A percentile compares a stretch with the other conserved stretches of the same genome.
phyloP scores from a whole-genome alignment of 2,888 invertebrate species.

The Drosophila barbarae region DNA sequence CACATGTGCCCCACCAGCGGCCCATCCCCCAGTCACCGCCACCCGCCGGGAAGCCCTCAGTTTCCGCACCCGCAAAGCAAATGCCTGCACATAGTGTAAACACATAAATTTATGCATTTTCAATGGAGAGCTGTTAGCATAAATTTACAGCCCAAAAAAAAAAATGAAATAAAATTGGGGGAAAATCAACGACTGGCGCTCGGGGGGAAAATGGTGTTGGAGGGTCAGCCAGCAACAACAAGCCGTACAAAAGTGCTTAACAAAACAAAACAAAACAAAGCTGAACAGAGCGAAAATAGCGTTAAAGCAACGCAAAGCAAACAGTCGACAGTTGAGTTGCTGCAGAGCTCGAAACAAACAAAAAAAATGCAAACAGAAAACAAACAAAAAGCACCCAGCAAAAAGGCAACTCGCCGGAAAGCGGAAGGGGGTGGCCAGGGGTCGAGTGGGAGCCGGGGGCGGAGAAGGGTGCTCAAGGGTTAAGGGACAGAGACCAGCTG shows the following conservation, averaged over 20 bases:
- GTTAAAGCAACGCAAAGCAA: constrained; percentile 70
- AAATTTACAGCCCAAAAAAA: constrained; percentile 64
- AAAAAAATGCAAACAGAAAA: constrained; percentile 52
- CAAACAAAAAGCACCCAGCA: constrained; percentile 61
- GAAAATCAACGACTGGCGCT: constrained; percentile 30
- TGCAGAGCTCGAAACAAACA: constrained; percentile 38
- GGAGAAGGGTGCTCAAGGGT: background rate
- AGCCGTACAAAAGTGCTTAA: constrained; percentile 50
- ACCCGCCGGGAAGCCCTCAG: constrained; percentile 10
- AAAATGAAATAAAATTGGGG: constrained; percentile 16
- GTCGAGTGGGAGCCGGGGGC: constrained; percentile 23
- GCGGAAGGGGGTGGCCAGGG: constrained; percentile 23
- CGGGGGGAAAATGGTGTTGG: constrained; percentile 38
- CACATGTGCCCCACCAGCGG: constrained; percentile 53
- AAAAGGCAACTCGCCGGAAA: constrained; percentile 58
- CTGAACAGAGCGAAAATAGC: constrained; percentile 61
- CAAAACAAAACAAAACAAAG: constrained; percentile 61
- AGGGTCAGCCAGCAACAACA: constrained; percentile 49
- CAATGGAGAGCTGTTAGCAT: constrained; percentile 74
- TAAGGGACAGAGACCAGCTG: constrained; percentile 21
- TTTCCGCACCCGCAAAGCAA: constrained; percentile 45
- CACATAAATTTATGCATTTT: constrained; percentile 75
- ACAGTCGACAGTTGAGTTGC: constrained; percentile 63
- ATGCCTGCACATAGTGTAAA: constrained; percentile 71
- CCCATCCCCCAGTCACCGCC: constrained; percentile 1